phyloP scores from a whole-genome alignment of 2,888 invertebrate species.

The Chesias legatella region DNA sequence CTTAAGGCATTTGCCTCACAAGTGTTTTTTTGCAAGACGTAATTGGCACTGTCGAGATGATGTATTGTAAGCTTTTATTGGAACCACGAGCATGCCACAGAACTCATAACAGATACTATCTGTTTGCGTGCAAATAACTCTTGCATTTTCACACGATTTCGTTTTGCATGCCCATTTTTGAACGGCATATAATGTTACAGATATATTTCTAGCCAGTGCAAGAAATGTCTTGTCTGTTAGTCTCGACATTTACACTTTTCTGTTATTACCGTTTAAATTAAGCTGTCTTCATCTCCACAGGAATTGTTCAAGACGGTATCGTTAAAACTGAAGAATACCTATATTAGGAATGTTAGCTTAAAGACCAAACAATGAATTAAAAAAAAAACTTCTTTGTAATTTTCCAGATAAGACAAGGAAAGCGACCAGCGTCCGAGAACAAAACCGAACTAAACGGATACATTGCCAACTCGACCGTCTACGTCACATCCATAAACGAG shows the following conservation, averaged over 20 bases:
- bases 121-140: not conserved
- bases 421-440: constrained; percentile 74
- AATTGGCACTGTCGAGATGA: constrained; percentile 9
- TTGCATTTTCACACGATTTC: constrained; percentile 3
- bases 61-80: constrained; percentile 8
- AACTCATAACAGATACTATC: not conserved
- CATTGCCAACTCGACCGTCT: constrained; percentile 90
- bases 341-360: too few relatives aligned
- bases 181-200: constrained; percentile 1
- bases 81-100: constrained; percentile 13
- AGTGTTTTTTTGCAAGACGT: constrained; percentile 18
- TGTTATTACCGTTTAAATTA: too few relatives aligned
- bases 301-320: too few relatives aligned
- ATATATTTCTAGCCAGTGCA: not conserved
- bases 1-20: constrained; percentile 15
- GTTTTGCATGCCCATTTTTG: constrained; percentile 4
- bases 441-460: constrained; percentile 87
- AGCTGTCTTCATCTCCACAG: too few relatives aligned
- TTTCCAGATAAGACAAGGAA: constrained; percentile 83
- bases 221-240: too few relatives aligned
- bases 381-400: constrained; percentile 39
- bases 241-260: too few relatives aligned
- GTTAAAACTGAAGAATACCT: too few relatives aligned
- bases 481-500: constrained; percentile 87
- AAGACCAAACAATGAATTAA: too few relatives aligned